Conservation (phyloP, 1,140 invertebrate species). For the Drosophila mauritiana region DNA sequence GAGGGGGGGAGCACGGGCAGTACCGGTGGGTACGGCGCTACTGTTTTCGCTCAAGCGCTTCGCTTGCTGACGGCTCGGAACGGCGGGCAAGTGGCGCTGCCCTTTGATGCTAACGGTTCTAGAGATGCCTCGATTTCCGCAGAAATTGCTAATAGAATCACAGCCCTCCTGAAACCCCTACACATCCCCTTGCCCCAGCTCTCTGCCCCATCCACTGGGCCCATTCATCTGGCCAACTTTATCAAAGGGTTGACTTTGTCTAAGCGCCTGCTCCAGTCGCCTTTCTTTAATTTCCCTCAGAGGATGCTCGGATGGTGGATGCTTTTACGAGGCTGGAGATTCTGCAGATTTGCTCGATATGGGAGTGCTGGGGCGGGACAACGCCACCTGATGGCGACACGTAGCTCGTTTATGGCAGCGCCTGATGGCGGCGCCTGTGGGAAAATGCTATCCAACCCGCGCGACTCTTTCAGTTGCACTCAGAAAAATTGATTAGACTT, state of each 20-base stretch:
- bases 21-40: slow-evolving; percentile 58
- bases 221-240: slow-evolving; percentile 33
- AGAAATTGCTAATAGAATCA: slow-evolving; percentile 80
- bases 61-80: slow-evolving; percentile 66
- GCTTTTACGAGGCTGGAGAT: slow-evolving; percentile 32
- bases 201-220: background rate
- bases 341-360: background rate
- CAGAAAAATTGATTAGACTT: background rate
- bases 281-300: slow-evolving; percentile 23
- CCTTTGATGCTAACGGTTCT: slow-evolving; percentile 79
- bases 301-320: slow-evolving; percentile 31
- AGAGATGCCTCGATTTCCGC: slow-evolving; percentile 73
- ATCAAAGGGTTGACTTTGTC: slow-evolving; percentile 80
- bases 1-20: slow-evolving; percentile 13
- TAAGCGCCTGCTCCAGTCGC: slow-evolving; percentile 46
- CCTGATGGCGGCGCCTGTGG: slow-evolving; percentile 62
- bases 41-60: slow-evolving; percentile 75
- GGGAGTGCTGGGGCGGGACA: background rate
- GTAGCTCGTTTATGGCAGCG: slow-evolving; percentile 71
- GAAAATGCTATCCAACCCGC: slow-evolving; percentile 40
- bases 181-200: too few relatives aligned
- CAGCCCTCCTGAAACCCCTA: slow-evolving; percentile 17
- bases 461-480: slow-evolving; percentile 2
- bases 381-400: slow-evolving; percentile 75
- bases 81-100: slow-evolving; percentile 76